Evolutionary conservation across 2,888 invertebrate genomes (phyloP).

Genomic region (Diplolepis rosae): DNA sequence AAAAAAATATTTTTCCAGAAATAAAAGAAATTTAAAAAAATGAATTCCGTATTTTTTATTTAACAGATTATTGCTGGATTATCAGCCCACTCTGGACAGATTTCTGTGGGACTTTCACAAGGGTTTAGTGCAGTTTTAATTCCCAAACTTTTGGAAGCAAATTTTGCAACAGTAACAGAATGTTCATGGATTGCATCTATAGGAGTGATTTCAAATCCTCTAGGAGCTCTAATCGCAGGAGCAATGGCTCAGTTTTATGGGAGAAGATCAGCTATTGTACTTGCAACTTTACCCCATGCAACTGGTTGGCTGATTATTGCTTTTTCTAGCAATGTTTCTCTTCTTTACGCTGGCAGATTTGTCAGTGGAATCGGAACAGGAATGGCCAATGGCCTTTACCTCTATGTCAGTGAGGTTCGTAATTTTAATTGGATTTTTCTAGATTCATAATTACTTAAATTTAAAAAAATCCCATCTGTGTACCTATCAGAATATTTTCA

Average conservation of each 20-base stretch:
- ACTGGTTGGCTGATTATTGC: slow-evolving; percentile 83
- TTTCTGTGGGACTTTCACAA: slow-evolving; percentile 85
- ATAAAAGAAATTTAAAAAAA: no score
- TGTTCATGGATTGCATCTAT: slow-evolving; percentile 85
- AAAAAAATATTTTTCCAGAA: no score
- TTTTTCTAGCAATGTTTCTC: slow-evolving; percentile 78
- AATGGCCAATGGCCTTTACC: slow-evolving; percentile 71
- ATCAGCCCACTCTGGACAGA: slow-evolving; percentile 84
- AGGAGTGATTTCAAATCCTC: slow-evolving; percentile 83
- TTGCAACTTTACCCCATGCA: slow-evolving; percentile 81
- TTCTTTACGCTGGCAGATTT: slow-evolving; percentile 81
- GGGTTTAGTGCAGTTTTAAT: slow-evolving; percentile 85
- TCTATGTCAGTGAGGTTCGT: slow-evolving; percentile 69
- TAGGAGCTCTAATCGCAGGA: slow-evolving; percentile 82
- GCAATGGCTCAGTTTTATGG: slow-evolving; percentile 81
- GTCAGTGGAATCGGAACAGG: slow-evolving; percentile 83
- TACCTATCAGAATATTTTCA: no score
- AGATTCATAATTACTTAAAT: no score
- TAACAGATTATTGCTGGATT: slow-evolving; percentile 81
- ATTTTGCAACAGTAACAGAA: slow-evolving; percentile 77
- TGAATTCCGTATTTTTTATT: no score
- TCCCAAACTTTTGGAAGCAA: slow-evolving; percentile 79
- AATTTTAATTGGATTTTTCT: no score
- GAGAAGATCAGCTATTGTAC: slow-evolving; percentile 79
- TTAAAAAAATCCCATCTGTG: no score